Base-by-base conservation (phyloP, 35 echinoderm and acorn worm species). In the Amphiura filiformis region DNA sequence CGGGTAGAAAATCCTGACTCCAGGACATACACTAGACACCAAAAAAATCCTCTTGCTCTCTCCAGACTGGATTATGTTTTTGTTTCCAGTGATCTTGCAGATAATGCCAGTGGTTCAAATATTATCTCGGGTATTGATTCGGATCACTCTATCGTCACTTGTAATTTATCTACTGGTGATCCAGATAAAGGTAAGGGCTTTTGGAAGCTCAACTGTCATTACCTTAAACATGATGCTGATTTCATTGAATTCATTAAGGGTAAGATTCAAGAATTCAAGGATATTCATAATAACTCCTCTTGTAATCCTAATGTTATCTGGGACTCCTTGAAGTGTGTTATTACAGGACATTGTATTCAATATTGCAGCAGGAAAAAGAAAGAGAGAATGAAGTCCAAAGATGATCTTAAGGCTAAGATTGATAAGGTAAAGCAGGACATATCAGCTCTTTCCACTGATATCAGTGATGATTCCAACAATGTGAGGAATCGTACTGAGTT, bases 141-240 rank as follows among this genome's bases (percentile, higher is more conserved):
- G 20, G 44, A 52, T 28, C 79, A 81, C 37, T 81, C 81, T 7
- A 52, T 52, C 20, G 44, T 52, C 20, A 52, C 44, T 52, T 7
- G 7, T 11, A 52, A 52, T 11, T 11, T 52, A 11, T 11, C 44
- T 20, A 52, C 7, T 11, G 44, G 20, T 52, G 20, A 52, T 20
- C 44, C 44, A 11, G 44, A 7, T 11, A 52, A 20, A 52, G 44
- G 44, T 34, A 81, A 35, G 37, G 79, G 79, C 12, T 84, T 52
- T 52, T 83, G 81, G 40, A 83, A 83, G 28, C 49, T 37, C 40
- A 83, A 77, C 28, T 84, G 81, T 56, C 23, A 84, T 31, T 84
- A 84, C 42, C 32, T 52, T 7, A 52, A 20, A 52, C 44, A 52
- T 52, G 44, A 52, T 52, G 44, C 44, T 20, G 7, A 52, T 11